Evolutionary conservation across 1,140 invertebrate genomes (phyloP), one percentile per base, ranked within the genome.

Genomic region (Lucilia cuprina): DNA sequence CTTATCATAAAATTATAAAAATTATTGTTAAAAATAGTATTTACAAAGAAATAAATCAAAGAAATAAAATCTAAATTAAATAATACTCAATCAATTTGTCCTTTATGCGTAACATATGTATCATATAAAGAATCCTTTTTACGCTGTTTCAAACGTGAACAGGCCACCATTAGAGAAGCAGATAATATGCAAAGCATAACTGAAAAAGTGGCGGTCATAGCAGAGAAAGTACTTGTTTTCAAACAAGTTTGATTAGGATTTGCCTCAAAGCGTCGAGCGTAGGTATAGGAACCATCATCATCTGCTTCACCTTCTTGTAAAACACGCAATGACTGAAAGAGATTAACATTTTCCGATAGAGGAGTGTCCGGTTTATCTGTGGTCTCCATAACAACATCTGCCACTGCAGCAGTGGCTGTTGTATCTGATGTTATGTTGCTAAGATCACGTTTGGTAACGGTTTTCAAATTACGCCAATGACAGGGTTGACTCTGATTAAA

Each of bases 381-480:
- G 85, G 84, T 84, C 47, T 50, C 87, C 87, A 75, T 84, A 47
- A 75, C 14, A 35, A 80, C 14, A 10, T n/a, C 80, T 87, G 84
- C 85, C 91, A 19, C 90, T 8, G 50, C 49, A n/a, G 34, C 82
- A 17, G 83, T 25, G 50, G 65, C 17, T 0, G 80, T 49, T 5
- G 85, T 83, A 17, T 85, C 87, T 19, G 86, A 84, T n/a, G 89
- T 88, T 82, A 85, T 92, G 86, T 86, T 92, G 84, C 87, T 92
- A 85, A 90, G 91, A 85, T 92, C 94, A 84, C 96, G 93, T 87
- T 95, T 95, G 7, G 93, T 92, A 19, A 96, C 93, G 83, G 93
- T 94, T 89, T 97, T 97, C 82, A 96, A 94, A 87, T 97, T 98
- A 85, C 96, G 94, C 97, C 97, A 98, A 89, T 98, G 96, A 89